phyloP scores from a whole-genome alignment of 2,113 vertebrate genomes.

The Protomyctophum bolini region DNA sequence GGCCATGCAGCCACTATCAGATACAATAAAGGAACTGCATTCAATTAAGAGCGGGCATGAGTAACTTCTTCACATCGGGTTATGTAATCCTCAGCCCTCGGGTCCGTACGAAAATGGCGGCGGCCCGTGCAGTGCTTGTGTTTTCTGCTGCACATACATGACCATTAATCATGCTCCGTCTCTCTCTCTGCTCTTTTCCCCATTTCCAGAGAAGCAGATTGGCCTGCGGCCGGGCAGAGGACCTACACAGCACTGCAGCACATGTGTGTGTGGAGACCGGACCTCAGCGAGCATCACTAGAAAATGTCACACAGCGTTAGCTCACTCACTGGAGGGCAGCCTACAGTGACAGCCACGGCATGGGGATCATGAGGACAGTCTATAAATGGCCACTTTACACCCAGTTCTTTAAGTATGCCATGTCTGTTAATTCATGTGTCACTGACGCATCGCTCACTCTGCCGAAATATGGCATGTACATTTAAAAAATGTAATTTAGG shows the following conservation, averaged over 20 bases:
- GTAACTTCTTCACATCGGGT: constrained; percentile 54
- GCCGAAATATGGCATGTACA: constrained; percentile 6
- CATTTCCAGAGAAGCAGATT: constrained; percentile 59
- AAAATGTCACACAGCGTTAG: constrained; percentile 72
- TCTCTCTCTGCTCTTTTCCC: constrained; percentile 61
- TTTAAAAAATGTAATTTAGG: background rate
- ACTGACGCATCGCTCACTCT: constrained; percentile 7
- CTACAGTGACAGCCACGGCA: constrained; percentile 26
- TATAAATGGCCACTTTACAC: constrained; percentile 51
- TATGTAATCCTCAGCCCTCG: constrained; percentile 65
- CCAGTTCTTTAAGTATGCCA: constrained; percentile 20
- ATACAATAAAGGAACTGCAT: constrained; percentile 33
- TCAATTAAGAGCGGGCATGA: constrained; percentile 60
- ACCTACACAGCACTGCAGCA: constrained; percentile 56
- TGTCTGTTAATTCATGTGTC: constrained; percentile 8
- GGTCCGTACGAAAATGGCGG: constrained; percentile 59
- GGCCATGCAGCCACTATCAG: constrained; percentile 22
- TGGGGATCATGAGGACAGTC: constrained; percentile 48
- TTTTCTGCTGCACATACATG: constrained; percentile 67
- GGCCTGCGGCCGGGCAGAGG: constrained; percentile 42
- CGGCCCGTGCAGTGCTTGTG: constrained; percentile 60
- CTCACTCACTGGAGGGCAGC: constrained; percentile 45
- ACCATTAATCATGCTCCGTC: constrained; percentile 70
- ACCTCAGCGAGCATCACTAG: constrained; percentile 47
- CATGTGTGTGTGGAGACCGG: constrained; percentile 42